These are phyloP conservation scores for Oreochromis spilurus DNA, from an alignment of 2,113 vertebrate species.

Conservation along the genomic window DNA sequence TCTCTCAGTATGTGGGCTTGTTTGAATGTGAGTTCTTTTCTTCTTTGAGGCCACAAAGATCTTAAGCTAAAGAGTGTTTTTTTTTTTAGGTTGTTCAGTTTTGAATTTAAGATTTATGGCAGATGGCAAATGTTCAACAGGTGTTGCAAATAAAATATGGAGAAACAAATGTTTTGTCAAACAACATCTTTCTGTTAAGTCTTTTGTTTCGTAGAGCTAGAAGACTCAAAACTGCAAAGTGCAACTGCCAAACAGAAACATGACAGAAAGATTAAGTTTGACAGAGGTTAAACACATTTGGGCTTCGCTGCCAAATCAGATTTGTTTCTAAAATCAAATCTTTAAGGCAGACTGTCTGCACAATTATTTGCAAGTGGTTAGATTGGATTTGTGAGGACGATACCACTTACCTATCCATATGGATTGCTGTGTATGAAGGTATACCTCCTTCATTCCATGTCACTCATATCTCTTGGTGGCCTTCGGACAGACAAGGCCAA, in stretches of 20 bases:
- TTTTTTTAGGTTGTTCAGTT: neutral
- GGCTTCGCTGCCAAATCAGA: neutral
- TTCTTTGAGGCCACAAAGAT: neutral
- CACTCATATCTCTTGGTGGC: neutral
- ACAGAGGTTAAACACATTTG: neutral
- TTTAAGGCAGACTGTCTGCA: neutral
- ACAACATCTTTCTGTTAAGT: neutral
- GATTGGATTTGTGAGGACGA: neutral
- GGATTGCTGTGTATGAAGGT: neutral
- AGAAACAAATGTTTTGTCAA: neutral
- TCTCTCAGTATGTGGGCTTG: conserved; percentile 28
- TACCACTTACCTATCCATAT: neutral
- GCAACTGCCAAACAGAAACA: neutral
- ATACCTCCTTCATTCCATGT: neutral
- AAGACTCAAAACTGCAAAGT: neutral
- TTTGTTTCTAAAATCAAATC: neutral
- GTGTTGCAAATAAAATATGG: conserved; percentile 29
- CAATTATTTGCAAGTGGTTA: neutral
- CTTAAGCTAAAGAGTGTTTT: neutral
- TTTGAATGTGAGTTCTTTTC: neutral
- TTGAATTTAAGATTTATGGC: neutral
- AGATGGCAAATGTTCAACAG: conserved; percentile 21
- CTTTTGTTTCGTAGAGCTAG: neutral
- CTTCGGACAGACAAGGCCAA: neutral
- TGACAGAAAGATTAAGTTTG: neutral